phyloP scores from a whole-genome alignment of 2,797 vertebrate genomes.

The Melanotaenia trifasciata region DNA sequence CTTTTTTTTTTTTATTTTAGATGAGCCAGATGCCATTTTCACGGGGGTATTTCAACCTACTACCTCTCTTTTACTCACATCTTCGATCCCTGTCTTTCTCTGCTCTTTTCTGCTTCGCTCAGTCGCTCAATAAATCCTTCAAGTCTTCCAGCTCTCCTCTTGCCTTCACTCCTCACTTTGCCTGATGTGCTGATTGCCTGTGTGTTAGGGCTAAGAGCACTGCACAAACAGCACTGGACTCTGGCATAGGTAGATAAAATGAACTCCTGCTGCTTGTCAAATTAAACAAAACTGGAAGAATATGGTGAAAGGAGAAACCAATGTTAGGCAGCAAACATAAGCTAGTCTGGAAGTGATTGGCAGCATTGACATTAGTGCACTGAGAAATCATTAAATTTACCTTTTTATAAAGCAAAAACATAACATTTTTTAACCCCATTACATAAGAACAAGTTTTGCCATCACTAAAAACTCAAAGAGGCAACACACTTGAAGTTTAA shows the following conservation, averaged over 20 bases:
- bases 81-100: constrained; percentile 26
- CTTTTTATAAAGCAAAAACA: no score
- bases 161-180: constrained; percentile 18
- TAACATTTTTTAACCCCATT: no score
- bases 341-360: no score
- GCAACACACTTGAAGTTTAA: background rate
- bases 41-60: constrained; percentile 15
- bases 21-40: constrained; percentile 54
- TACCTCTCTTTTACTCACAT: constrained; percentile 5
- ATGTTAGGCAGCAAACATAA: no score
- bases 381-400: no score
- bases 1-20: background rate
- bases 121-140: constrained; percentile 40
- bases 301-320: no score
- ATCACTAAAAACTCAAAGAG: background rate
- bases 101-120: constrained; percentile 29
- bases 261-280: constrained; percentile 11
- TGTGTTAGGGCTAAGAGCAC: background rate
- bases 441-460: background rate
- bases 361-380: no score
- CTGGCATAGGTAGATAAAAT: constrained; percentile 13
- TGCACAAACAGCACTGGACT: constrained; percentile 3
- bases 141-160: constrained; percentile 6
- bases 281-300: constrained; percentile 8
- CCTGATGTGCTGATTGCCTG: constrained; percentile 6